These are phyloP conservation scores for Gambelia wislizenii DNA, from an alignment of 2,797 vertebrate species.

Conservation along the genomic window DNA sequence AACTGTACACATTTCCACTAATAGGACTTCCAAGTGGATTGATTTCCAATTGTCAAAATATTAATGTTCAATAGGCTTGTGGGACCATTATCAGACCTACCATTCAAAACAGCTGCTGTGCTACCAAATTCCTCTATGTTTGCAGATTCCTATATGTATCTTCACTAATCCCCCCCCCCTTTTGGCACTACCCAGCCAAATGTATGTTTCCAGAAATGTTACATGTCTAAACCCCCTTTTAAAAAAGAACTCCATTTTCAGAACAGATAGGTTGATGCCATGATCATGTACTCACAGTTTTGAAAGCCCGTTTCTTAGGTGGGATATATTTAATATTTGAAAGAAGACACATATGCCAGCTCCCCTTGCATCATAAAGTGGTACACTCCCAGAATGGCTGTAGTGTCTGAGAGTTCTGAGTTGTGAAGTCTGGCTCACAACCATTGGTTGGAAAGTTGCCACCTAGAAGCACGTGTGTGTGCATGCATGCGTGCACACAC, in stretches of 20 bases:
- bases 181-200: background rate
- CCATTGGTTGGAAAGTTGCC: background rate
- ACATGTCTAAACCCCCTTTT: too few relatives aligned
- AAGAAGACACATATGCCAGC: background rate
- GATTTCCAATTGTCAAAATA: background rate
- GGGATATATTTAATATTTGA: background rate
- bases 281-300: background rate
- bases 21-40: background rate
- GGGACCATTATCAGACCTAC: background rate
- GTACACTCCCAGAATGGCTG: background rate
- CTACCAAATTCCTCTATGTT: background rate
- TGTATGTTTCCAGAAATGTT: background rate
- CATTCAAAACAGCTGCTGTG: background rate
- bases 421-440: background rate
- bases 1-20: background rate
- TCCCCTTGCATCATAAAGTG: background rate
- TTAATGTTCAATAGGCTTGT: background rate
- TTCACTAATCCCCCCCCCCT: background rate
- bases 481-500: too few relatives aligned
- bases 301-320: background rate
- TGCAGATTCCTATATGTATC: too few relatives aligned
- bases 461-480: too few relatives aligned
- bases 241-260: background rate
- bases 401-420: background rate
- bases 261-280: background rate